Percentiles rank a stretch among this genome's conserved stretches.
Conservation (phyloP, 2,797 vertebrate genomes). For the Aulostomus chinensis region DNA sequence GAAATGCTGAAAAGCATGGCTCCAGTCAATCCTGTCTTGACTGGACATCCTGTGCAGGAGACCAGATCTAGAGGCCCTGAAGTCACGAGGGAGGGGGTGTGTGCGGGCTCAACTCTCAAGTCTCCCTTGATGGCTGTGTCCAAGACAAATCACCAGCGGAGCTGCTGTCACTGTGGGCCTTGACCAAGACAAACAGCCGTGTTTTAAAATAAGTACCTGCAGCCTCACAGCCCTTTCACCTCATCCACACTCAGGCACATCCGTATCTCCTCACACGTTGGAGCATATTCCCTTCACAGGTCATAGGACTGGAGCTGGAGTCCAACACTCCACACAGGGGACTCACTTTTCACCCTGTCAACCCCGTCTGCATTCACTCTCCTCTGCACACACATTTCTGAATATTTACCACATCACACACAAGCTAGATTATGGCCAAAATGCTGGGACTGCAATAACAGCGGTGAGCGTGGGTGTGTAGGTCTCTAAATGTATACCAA, state of each 20-base stretch:
- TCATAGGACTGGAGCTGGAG: constrained; percentile 62
- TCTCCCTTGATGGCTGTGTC: constrained; percentile 63
- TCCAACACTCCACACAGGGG: constrained; percentile 45
- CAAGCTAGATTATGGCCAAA: constrained; percentile 39
- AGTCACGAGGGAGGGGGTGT: constrained; percentile 48
- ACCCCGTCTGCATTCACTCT: constrained; percentile 46
- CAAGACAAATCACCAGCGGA: constrained; percentile 82
- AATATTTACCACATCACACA: constrained; percentile 72
- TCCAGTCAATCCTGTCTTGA: constrained; percentile 54
- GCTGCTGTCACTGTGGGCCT: constrained; percentile 73
- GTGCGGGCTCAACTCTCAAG: constrained; percentile 49
- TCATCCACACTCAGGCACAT: constrained; percentile 55
- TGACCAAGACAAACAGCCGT: constrained; percentile 82
- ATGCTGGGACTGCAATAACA: constrained; percentile 50
- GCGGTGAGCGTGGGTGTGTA: constrained; percentile 42
- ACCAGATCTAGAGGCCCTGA: constrained; percentile 39
- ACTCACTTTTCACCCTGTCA: constrained; percentile 64
- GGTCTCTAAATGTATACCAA: constrained; percentile 41
- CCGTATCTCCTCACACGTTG: constrained; percentile 56
- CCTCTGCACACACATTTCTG: constrained; percentile 31
- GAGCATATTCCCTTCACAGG: constrained; percentile 68
- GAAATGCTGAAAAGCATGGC: constrained; percentile 44
- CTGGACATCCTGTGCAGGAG: constrained; percentile 65
- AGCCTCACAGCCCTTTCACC: constrained; percentile 58
- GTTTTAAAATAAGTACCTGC: constrained; percentile 75